These are phyloP conservation scores for Aphelocoma californica DNA, from an alignment of 2,797 vertebrate genomes.

Conservation along the genomic window DNA sequence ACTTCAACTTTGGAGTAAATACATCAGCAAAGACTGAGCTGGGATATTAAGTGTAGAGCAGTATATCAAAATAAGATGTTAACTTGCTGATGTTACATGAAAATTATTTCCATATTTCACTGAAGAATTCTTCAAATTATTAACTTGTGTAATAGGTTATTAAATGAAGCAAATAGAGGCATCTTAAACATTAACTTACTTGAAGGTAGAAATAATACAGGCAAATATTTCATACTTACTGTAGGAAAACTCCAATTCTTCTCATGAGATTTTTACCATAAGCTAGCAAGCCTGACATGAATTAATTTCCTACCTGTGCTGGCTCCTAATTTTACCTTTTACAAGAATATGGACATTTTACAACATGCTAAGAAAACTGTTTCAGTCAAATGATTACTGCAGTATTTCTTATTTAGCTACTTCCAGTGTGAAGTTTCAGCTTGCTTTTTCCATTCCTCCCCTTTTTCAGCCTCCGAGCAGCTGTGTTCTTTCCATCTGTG, in stretches of 20 bases:
- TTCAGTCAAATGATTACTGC: neutral
- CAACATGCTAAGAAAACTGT: neutral
- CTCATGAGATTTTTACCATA: neutral
- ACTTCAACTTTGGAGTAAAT: slow-evolving; percentile 21
- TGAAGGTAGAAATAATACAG: neutral
- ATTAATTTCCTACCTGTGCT: neutral
- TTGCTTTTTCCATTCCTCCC: neutral
- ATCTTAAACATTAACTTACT: slow-evolving; percentile 15
- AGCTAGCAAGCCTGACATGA: neutral
- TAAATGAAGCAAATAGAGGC: slow-evolving; percentile 30
- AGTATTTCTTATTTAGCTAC: neutral
- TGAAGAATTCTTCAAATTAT: neutral
- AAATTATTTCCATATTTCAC: slow-evolving; percentile 39
- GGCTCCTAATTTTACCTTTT: neutral
- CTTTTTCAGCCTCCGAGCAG: neutral
- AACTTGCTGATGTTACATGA: slow-evolving; percentile 33
- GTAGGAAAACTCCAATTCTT: neutral
- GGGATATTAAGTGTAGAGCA: slow-evolving; percentile 15
- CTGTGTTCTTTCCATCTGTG: neutral
- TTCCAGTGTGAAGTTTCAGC: neutral
- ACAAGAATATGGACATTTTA: neutral
- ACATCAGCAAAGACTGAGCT: neutral
- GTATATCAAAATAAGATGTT: neutral
- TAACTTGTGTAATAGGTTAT: slow-evolving; percentile 1
- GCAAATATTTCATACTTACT: neutral